Evolutionary conservation across 2,888 invertebrate species (phyloP), one percentile per base, ranked within the genome.

Genomic region (Thereva unica): DNA sequence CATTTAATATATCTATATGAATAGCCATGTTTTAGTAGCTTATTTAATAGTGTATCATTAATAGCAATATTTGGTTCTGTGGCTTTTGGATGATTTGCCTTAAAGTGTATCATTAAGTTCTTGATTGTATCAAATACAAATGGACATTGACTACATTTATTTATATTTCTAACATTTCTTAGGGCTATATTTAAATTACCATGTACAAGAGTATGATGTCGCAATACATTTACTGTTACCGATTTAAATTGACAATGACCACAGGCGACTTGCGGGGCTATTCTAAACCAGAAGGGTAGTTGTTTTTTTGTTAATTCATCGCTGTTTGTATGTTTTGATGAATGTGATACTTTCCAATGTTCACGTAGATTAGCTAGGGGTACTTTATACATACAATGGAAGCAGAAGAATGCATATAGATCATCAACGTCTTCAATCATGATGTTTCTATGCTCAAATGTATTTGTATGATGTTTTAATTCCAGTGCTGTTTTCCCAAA

Each of bases 91-190:
- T 64, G 45, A 34, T 44, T 9, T 9, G 0, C 12, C n/a, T 5
- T 6, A n/a, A 47, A 54, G 38, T 64, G 64, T 40, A 10, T 4
- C 9, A n/a, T 23, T 42, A 64, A 54, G 37, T 54, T 45, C 6
- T 64, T 45, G 5, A 44, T 8, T 8, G 44, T 34, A 5, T 9
- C 45, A 34, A 8, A 64, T 38, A 23, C 23, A 44, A 45, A 64
- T 5, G 53, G 47, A 12, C 64, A 64, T 12, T 64, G 64, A n/a
- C 64, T 47, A 44, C 64, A 64, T 53, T 38, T 37, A 38, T 54
- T 64, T 4, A 6, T 3, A 9, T 55, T 12, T 4, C 12, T 38
- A 6, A 38, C 47, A 55, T 55, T 45, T 2, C 45, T 8, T 7
- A 64, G 5, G 8, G 55, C 64, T 45, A 34, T 7, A 12, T 10